These are phyloP conservation scores for Muntiacus muntjak DNA, from an alignment of 2,113 vertebrate species.

Conservation along the genomic window DNA sequence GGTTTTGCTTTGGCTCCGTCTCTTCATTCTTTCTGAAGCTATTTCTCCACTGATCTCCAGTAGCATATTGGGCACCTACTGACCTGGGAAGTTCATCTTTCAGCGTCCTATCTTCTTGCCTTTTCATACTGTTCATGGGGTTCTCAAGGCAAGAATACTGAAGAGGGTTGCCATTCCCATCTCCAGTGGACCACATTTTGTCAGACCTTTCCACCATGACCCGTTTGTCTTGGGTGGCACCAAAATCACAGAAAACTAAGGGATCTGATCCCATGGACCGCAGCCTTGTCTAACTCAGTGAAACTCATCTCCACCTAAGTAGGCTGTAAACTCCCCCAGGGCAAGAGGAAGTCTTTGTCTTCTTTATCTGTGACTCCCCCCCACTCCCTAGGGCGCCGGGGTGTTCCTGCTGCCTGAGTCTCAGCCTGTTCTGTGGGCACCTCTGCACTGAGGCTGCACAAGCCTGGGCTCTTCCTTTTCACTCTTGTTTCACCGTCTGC, in stretches of 20 bases:
- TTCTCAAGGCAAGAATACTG: neutral
- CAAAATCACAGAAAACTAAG: neutral
- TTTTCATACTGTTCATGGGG: neutral
- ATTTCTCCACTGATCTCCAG: neutral
- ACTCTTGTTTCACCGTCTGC: neutral
- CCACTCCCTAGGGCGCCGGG: fast-evolving
- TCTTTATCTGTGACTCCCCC: neutral
- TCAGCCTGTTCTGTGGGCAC: neutral
- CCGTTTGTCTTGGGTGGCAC: neutral
- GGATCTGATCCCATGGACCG: neutral
- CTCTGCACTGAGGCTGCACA: neutral
- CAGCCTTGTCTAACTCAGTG: neutral
- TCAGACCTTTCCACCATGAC: neutral
- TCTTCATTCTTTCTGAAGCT: neutral
- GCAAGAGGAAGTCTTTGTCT: neutral
- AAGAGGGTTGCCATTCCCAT: neutral
- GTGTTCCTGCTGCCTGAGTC: neutral
- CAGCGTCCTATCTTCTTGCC: neutral
- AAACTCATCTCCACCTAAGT: neutral
- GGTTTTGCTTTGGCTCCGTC: neutral
- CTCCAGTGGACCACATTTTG: neutral
- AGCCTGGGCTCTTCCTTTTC: neutral
- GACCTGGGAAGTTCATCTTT: neutral
- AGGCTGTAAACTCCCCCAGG: neutral
- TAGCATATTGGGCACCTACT: neutral